A percentile compares a stretch with the other conserved stretches of the same genome.
Evolutionary conservation across 1,140 invertebrate species (phyloP).

Genomic region (Brachionus sp.): DNA sequence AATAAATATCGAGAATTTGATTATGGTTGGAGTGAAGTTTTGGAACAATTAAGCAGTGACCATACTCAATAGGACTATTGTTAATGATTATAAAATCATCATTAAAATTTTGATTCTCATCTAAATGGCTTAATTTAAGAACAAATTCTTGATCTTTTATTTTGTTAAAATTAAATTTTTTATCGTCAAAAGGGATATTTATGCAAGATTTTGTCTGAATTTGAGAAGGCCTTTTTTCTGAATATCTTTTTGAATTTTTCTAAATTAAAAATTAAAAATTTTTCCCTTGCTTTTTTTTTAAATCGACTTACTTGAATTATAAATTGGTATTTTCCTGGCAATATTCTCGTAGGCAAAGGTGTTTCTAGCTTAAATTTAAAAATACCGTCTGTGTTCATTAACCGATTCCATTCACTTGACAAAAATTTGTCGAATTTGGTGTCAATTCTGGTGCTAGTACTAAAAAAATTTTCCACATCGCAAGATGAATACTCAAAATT

Average conservation of each 20-base stretch:
- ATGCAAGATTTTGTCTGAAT: neutral
- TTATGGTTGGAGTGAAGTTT: neutral
- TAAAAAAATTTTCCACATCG: neutral
- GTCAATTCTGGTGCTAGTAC: neutral
- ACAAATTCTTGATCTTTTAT: neutral
- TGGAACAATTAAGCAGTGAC: slow-evolving; percentile 8
- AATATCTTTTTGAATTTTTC: slow-evolving; percentile 24
- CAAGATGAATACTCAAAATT: neutral
- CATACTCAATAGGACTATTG: slow-evolving; percentile 37
- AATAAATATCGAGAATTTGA: neutral
- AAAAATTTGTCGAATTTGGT: neutral
- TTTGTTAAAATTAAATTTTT: slow-evolving; percentile 42
- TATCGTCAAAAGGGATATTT: neutral
- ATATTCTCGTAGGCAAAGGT: neutral
- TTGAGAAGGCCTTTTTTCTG: slow-evolving; percentile 15
- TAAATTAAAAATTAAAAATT: neutral
- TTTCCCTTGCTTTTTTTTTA: neutral
- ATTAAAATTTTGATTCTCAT: neutral
- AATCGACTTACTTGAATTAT: neutral
- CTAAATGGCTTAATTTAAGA: neutral
- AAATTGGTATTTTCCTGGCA: neutral
- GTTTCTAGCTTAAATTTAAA: neutral
- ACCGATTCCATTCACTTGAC: neutral
- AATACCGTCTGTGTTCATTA: neutral
- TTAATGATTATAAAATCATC: slow-evolving; percentile 34